Base-by-base conservation (phyloP, 2,797 vertebrate species). In the Huso huso region DNA sequence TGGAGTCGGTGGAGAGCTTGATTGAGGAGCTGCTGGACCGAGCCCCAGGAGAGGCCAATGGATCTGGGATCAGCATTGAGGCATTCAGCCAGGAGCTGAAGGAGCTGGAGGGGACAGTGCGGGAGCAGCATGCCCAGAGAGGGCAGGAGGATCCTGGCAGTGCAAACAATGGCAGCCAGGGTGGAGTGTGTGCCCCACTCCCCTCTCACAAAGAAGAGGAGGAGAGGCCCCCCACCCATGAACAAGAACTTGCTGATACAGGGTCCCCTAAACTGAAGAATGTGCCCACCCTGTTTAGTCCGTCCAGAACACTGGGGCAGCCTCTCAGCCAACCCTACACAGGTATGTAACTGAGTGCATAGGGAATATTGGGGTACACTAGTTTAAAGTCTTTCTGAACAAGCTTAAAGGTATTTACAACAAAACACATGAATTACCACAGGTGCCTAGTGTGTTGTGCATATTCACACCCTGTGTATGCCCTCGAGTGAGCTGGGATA, bases 321-420 rank as follows among this genome's bases (percentile, higher is more conserved):
- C 85, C 90, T 6, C 79, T 81, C 58, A 84, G 86, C 74, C 95
- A 96, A 67, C 95, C 95, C 2, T 96, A 94, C 82, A 98, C 94
- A 82, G 94, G 95, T 96, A 80, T 55, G 53, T 55, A 10, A 55
- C n/a, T 55, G 37, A 37, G 37, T 37, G 5, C 4, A 37, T 37
- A 37, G 37, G 37, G 5, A 5, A 37, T 37, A 37, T 4, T 37
- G 37, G 37, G 37, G 37, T 37, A 37, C 37, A 37, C 37, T 37
- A 37, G 37, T 37, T 37, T 37, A 37, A 37, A 37, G 23, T 37
- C 23, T 37, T 37, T 37, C 23, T 37, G 23, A 37, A 37, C 37
- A 37, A 37, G 37, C 37, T 37, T 37, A 37, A 37, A 37, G 37
- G 37, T 4, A 37, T 37, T 37, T 37, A 37, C 37, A 37, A 5